Conservation (phyloP, 2,113 vertebrate genomes). For the Trematocara marginatum region DNA sequence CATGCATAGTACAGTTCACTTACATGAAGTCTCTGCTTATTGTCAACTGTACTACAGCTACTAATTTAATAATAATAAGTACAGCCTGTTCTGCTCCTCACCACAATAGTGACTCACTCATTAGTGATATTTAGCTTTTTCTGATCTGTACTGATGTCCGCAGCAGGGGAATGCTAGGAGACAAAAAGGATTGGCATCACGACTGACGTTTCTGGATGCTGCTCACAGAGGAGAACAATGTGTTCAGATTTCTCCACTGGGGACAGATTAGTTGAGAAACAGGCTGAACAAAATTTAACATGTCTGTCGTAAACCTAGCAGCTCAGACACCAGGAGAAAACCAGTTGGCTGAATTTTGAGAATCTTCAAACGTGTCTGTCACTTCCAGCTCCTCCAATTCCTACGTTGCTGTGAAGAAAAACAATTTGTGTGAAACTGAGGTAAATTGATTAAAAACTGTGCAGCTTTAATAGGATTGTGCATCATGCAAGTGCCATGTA, state of each 20-base stretch:
- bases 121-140: neutral
- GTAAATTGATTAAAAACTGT: neutral
- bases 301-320: neutral
- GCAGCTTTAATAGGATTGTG: neutral
- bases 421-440: neutral
- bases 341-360: neutral
- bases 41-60: neutral
- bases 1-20: neutral
- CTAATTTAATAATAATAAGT: neutral
- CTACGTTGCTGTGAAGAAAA: neutral
- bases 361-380: neutral
- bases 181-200: neutral
- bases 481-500: neutral
- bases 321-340: neutral
- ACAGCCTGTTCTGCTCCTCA: conserved; percentile 6
- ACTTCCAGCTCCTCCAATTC: neutral
- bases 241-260: neutral
- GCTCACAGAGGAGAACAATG: neutral
- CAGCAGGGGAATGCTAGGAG: neutral
- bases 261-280: neutral
- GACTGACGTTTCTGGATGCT: neutral
- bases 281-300: neutral
- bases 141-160: neutral
- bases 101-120: neutral
- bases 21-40: neutral